Percentiles rank a stretch among this genome's conserved stretches.
phyloP scores from a whole-genome alignment of 2,113 vertebrate species.

The Lates calcarifer region DNA sequence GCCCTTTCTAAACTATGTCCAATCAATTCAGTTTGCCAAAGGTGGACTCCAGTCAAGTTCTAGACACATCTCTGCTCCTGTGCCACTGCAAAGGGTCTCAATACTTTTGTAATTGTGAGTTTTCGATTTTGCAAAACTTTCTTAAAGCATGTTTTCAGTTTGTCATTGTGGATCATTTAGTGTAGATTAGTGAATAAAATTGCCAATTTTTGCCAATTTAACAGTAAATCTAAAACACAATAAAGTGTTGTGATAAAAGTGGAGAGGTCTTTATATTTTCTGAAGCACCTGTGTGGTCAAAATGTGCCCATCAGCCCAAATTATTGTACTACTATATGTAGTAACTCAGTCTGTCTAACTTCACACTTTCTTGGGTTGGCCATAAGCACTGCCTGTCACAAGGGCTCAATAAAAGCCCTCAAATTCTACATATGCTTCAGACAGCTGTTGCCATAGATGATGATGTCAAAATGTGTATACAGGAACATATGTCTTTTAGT shows the following conservation, averaged over 20 bases:
- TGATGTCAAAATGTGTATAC: conserved; percentile 21
- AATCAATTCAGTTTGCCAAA: no score
- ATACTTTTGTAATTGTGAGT: no score
- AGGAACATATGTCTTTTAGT: background rate
- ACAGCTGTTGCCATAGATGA: conserved; percentile 59
- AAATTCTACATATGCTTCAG: conserved; percentile 39
- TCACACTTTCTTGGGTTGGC: conserved; percentile 51
- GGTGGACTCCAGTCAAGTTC: no score
- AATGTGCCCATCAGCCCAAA: conserved; percentile 14
- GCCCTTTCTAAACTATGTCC: no score
- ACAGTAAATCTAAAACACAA: background rate
- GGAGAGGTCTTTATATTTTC: background rate
- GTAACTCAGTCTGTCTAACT: conserved; percentile 43
- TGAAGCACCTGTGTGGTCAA: background rate
- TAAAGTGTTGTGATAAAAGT: background rate
- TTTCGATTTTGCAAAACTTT: no score
- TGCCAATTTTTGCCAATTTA: background rate
- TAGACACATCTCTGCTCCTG: no score
- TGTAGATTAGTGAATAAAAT: background rate
- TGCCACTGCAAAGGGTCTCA: no score
- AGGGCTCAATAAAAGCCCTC: conserved; percentile 27
- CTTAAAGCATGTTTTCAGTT: background rate
- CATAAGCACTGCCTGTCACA: conserved; percentile 28
- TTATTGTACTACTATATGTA: conserved; percentile 13
- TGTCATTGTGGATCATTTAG: background rate